Conservation (phyloP, 2,113 vertebrate species). For the Rhynchomys soricoides region DNA sequence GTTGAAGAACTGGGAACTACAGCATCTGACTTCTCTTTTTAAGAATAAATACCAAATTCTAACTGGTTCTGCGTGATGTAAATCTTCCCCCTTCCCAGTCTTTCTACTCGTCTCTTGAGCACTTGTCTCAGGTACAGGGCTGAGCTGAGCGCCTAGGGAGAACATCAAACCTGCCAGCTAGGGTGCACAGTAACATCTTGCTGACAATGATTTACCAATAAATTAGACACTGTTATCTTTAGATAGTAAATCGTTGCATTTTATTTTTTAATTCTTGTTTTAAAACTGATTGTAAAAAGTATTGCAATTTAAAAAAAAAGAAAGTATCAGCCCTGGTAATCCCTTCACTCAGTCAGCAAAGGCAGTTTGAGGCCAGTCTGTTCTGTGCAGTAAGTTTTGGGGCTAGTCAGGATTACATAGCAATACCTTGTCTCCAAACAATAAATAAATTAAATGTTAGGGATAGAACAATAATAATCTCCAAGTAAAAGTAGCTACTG, state of each 20-base stretch:
- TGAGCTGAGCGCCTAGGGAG: not conserved
- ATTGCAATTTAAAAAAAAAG: not conserved
- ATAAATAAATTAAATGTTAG: not conserved
- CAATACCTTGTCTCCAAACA: not conserved
- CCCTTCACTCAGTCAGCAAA: no score
- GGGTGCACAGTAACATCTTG: not conserved
- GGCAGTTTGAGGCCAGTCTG: not conserved
- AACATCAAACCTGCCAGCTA: not conserved
- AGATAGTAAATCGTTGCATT: not conserved
- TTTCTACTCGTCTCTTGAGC: not conserved
- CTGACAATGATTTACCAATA: not conserved
- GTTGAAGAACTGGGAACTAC: not conserved
- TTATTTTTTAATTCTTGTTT: slow-evolving; percentile 35
- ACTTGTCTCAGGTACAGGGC: not conserved
- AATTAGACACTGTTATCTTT: not conserved
- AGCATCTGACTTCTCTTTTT: not conserved
- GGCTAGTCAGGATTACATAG: not conserved
- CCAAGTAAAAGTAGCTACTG: not conserved
- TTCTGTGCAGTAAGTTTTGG: not conserved
- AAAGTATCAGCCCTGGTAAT: not conserved
- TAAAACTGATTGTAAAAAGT: not conserved
- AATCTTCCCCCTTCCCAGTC: not conserved
- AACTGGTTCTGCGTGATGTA: not conserved
- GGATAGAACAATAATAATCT: not conserved
- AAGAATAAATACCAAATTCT: not conserved